Evolutionary conservation across 2,113 vertebrate species (phyloP), one percentile per base, ranked within the genome.

Genomic region (Nymphicus hollandicus): DNA sequence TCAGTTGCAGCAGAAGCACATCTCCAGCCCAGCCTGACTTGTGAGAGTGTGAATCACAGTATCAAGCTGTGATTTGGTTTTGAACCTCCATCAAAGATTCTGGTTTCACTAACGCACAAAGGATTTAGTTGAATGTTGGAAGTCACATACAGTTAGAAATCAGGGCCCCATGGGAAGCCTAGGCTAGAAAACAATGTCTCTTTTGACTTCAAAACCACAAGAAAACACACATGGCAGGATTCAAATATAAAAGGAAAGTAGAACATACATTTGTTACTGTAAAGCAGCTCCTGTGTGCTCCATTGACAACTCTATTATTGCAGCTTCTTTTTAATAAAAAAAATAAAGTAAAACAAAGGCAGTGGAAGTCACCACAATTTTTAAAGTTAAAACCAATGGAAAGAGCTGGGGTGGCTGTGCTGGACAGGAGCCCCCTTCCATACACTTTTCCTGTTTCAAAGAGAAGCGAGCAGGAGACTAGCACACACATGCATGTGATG

Each of bases 131-230:
- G 94, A 92, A 94, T 84, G 95, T 88, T 97, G 96, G 96, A 98
- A 88, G 96, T 94, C 91, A 93, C 94, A 95, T 31, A 94, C 86
- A 92, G 88, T 87, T 80, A 86, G 81, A 81, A 95, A 81, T 74
- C 60, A 88, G 31, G 93, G 93, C 91, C 93, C 83, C 69, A 31
- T 11, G 88, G 95, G 89, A 92, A 90, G 82, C 66, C 35, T 8
- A 31, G 17, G 89, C 93, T 86, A 74, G 78, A 83, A 91, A 96
- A 98, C 97, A 98, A 97, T 79, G 63, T 81, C 79, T 84, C 83
- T 96, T 97, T 96, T 98, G 97, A 98, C 95, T 94, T 53, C 3
- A 14, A 71, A 98, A 97, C 97, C 98, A 94, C 97, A 97, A 92
- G 96, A 97, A 96, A 97, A 97, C 95, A 95, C 95, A 95, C 88